A percentile compares a stretch with the other conserved stretches of the same genome.
phyloP scores from a whole-genome alignment of 2,888 invertebrate genomes.

The Synanthedon tipuliformis region DNA sequence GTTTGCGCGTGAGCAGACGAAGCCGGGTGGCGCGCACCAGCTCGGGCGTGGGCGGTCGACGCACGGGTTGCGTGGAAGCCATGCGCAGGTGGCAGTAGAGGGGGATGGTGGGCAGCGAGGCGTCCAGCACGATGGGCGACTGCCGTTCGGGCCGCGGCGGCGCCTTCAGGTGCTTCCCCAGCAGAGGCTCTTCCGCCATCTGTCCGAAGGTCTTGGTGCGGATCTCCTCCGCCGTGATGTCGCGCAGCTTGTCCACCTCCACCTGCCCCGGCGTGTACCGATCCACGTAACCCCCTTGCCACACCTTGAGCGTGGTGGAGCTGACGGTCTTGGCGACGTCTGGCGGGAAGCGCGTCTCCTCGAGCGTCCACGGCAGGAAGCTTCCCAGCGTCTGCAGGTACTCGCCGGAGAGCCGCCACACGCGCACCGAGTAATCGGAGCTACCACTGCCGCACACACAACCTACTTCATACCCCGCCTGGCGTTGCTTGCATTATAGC shows the following conservation, averaged over 20 bases:
- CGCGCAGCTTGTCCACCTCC: conserved; percentile 43
- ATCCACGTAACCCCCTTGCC: conserved; percentile 62
- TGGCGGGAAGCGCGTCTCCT: conserved; percentile 73
- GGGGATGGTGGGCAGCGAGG: conserved; percentile 73
- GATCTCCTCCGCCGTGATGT: conserved; percentile 50
- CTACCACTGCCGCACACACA: conserved; percentile 63
- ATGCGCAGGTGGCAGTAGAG: conserved; percentile 76
- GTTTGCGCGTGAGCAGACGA: conserved; percentile 49
- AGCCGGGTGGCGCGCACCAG: conserved; percentile 54
- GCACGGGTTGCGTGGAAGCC: conserved; percentile 68
- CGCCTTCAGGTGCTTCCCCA: conserved; percentile 70
- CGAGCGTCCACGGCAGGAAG: conserved; percentile 72
- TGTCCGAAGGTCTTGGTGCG: conserved; percentile 64
- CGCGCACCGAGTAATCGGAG: conserved; percentile 77
- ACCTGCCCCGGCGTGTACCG: conserved; percentile 61
- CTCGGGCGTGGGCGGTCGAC: conserved; percentile 68
- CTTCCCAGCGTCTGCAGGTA: conserved; percentile 82
- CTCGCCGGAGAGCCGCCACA: conserved; percentile 80
- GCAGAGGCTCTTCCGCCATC: conserved; percentile 64
- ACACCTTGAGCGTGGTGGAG: conserved; percentile 78
- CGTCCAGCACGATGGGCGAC: conserved; percentile 69
- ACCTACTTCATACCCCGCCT: too few relatives aligned
- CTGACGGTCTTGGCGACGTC: conserved; percentile 81
- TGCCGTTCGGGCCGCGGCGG: conserved; percentile 62
- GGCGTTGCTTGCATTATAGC: too few relatives aligned